Base-by-base conservation (phyloP, 2,797 vertebrate genomes). In the Corythornis leucogaster region DNA sequence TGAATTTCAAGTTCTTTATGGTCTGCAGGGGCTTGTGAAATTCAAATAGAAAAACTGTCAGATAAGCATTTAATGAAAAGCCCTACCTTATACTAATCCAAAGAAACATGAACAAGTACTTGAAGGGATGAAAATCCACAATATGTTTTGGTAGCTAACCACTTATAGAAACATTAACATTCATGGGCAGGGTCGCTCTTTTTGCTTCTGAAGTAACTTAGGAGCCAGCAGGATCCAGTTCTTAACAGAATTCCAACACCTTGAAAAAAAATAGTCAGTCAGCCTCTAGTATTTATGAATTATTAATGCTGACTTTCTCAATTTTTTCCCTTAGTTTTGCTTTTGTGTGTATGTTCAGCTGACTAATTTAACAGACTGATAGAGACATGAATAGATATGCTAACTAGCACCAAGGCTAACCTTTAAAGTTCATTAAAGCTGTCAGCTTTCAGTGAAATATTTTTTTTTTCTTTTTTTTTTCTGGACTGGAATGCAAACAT, bases 361-460 rank as follows among this genome's bases (percentile, higher is more conserved):
- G 96, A 97, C 96, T 96, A 97, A 97, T 97, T 97, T 96, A 97
- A 96, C 94, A 97, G 96, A 96, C 86, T 97, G 96, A 97, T 97
- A 96, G 93, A 97, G 96, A 97, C 95, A 97, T 97, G 95, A 97
- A 97, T 97, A 97, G 96, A 95, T 97, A 97, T 97, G 97, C 96
- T 97, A 98, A 98, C 94, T 96, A 97, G 95, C 90, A 94, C 90
- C 71, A 94, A 91, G 69, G 91, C 93, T 98, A 97, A 97, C 97
- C 97, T 98, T 97, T 97, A 97, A 97, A 97, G 92, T 97, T 97
- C 75, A 12, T 98, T 97, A 97, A 96, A 97, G 89, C 96, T 97
- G 96, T 96, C 96, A 97, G 86, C 76, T 97, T 97, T 97, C 96
- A 93, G 95, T 96, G 88, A 97, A 97, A 97, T 97, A 97, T 96